A percentile compares a stretch with the other conserved stretches of the same genome.
phyloP scores from a whole-genome alignment of 2,888 invertebrate species.

The Osmoderma eremita region DNA sequence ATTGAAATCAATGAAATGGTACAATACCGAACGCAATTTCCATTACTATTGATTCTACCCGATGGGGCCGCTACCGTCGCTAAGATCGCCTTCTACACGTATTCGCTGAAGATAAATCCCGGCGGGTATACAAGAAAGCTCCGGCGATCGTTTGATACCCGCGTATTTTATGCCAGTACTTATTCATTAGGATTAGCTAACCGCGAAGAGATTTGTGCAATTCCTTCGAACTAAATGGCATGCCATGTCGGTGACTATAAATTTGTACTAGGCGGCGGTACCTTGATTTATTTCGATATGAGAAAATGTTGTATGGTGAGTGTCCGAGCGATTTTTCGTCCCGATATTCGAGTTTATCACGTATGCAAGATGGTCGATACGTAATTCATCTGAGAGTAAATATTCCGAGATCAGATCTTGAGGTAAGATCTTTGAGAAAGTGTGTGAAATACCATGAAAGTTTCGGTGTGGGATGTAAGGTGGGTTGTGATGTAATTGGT shows the following conservation, averaged over 20 bases:
- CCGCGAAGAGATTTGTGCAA: constrained; percentile 26
- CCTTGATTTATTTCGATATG: too few species aligned
- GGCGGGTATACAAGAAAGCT: neutral
- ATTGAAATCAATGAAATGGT: constrained; percentile 57
- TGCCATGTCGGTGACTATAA: constrained; percentile 24
- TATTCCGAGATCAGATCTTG: too few species aligned
- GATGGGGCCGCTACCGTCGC: neutral
- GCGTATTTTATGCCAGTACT: neutral
- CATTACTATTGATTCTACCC: neutral
- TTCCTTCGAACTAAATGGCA: constrained; percentile 21
- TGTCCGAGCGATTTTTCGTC: too few species aligned
- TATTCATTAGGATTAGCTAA: constrained; percentile 32
- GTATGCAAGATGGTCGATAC: too few species aligned
- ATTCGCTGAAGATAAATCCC: neutral
- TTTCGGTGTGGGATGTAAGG: too few species aligned
- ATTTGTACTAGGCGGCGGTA: constrained; percentile 20
- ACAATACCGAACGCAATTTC: constrained; percentile 37
- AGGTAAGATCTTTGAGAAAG: too few species aligned
- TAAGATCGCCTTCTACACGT: neutral
- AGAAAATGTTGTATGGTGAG: too few species aligned
- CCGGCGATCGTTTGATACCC: neutral
- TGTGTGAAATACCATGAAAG: too few species aligned
- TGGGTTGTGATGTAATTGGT: too few species aligned
- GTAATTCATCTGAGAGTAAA: too few species aligned
- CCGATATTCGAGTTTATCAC: too few species aligned